Conservation (phyloP, 2,113 vertebrate genomes). For the Nothocercus nigrocapillus region DNA sequence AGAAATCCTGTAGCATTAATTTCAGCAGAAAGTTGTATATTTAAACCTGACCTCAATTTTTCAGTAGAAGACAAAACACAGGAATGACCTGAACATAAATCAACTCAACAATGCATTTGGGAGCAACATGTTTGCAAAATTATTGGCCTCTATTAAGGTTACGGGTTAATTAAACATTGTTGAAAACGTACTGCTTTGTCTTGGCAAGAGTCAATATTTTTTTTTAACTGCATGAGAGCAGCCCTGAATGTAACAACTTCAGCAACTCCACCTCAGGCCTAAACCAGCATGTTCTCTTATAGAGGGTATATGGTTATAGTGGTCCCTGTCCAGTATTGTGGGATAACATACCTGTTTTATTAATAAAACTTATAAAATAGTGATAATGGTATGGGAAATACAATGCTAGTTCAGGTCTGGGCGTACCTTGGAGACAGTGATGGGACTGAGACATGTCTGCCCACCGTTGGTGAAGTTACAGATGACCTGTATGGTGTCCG, state of each 20-base stretch:
- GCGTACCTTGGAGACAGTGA: conserved; percentile 90
- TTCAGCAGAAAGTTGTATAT: neutral
- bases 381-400: neutral
- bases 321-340: accelerated
- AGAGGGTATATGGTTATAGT: neutral
- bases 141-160: neutral
- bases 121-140: neutral
- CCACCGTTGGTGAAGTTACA: conserved; percentile 95
- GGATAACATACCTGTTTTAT: neutral
- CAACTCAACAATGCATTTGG: conserved; percentile 14
- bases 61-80: neutral
- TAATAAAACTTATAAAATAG: neutral
- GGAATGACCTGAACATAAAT: neutral
- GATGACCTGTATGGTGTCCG: conserved; percentile 91
- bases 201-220: neutral
- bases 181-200: neutral
- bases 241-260: neutral
- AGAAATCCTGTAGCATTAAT: neutral
- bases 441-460: conserved; percentile 92
- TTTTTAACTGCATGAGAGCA: neutral
- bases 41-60: conserved; percentile 6
- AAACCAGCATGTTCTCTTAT: neutral
- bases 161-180: neutral
- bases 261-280: neutral
- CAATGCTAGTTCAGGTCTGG: neutral